A percentile compares a stretch with the other conserved stretches of the same genome.
Conservation (phyloP, 2,113 vertebrate species). For the Rhabdomys dilectus region DNA sequence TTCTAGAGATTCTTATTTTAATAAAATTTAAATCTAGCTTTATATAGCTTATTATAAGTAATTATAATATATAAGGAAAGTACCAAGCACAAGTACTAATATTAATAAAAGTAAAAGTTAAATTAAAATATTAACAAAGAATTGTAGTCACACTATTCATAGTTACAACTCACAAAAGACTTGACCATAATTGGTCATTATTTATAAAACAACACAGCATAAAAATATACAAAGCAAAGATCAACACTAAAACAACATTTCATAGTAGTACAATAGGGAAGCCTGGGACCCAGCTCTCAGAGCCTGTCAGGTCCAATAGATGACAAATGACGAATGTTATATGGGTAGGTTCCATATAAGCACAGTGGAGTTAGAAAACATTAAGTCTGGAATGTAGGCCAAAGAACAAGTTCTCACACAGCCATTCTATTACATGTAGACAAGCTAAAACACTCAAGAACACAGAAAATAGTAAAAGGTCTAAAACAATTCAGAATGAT, state of each 20-base stretch:
- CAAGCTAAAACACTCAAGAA: not conserved
- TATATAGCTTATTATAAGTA: not conserved
- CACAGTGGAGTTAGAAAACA: not conserved
- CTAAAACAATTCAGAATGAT: not conserved
- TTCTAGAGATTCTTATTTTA: not conserved
- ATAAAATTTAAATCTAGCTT: not conserved
- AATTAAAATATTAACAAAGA: not conserved
- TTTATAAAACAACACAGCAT: not conserved
- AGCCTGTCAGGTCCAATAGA: not conserved
- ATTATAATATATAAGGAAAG: not conserved
- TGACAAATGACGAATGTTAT: not conserved
- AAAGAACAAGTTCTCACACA: not conserved
- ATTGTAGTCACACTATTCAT: not conserved
- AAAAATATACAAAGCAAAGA: not conserved
- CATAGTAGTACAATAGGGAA: not conserved
- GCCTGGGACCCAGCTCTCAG: not conserved
- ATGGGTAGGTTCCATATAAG: not conserved
- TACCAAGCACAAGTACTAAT: constrained; percentile 25
- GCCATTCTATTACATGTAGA: not conserved
- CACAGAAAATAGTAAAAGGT: not conserved
- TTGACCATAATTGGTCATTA: not conserved
- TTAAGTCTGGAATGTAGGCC: not conserved
- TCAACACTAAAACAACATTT: not conserved
- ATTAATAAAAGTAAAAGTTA: not conserved
- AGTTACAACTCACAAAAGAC: not conserved